Percentiles rank a stretch among this genome's conserved stretches.
Conservation (phyloP, 92 coral and sea anemone species). For the Diadumene lineata region DNA sequence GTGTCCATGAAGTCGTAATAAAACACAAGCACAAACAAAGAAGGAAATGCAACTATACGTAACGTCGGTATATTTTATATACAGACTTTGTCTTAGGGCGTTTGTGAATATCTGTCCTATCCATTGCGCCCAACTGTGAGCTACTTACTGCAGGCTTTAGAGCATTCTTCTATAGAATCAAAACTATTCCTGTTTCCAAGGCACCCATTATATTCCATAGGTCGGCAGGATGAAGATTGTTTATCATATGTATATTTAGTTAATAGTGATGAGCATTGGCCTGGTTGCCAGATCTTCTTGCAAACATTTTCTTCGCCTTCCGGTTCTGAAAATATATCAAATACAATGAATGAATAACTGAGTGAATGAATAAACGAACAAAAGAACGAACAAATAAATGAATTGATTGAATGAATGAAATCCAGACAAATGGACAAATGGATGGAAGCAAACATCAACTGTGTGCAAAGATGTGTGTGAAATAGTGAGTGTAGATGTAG, state of each 20-base stretch:
- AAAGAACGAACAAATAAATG: not conserved
- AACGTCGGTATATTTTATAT: too few species aligned
- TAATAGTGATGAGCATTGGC: conserved; percentile 60
- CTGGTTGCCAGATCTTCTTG: conserved; percentile 66
- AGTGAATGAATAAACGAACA: not conserved
- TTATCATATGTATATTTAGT: conserved; percentile 60
- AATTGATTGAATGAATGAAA: too few species aligned
- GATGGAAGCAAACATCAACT: not conserved
- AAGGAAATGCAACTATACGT: too few species aligned
- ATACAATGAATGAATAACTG: not conserved
- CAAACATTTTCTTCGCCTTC: conserved; percentile 31
- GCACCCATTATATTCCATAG: conserved; percentile 71
- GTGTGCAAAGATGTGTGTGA: too few species aligned
- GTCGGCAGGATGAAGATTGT: conserved; percentile 53
- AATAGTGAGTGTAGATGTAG: too few species aligned
- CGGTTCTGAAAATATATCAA: conserved; percentile 13
- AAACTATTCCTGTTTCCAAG: conserved; percentile 79
- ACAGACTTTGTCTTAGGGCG: too few species aligned
- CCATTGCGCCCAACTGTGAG: not conserved
- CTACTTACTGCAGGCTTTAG: conserved; percentile 51
- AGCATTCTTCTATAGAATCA: conserved; percentile 52
- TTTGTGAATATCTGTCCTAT: too few species aligned
- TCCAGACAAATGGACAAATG: not conserved
- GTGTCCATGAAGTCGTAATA: too few species aligned
- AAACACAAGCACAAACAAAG: too few species aligned